Evolutionary conservation across 2,888 invertebrate genomes (phyloP).

Genomic region (Oithona nana): DNA sequence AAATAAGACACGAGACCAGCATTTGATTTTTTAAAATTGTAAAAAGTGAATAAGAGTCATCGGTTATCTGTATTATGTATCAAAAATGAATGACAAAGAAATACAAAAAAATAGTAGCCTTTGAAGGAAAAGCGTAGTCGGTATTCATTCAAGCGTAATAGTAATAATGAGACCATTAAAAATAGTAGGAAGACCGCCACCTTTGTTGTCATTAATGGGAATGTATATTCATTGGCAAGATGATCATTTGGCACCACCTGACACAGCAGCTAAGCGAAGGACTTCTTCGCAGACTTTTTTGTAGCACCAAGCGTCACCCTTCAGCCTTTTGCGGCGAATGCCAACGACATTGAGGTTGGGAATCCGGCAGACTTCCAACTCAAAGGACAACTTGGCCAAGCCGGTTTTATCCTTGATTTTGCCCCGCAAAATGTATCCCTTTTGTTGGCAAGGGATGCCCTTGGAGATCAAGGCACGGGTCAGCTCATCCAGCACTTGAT

Average conservation of each 20-base stretch:
- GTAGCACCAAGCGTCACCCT: constrained; percentile 60
- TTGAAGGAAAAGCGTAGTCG: no score
- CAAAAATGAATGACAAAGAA: no score
- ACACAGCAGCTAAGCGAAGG: constrained; percentile 32
- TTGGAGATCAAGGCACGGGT: constrained; percentile 40
- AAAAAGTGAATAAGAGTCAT: no score
- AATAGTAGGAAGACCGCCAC: no score
- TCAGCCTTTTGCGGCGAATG: constrained; percentile 48
- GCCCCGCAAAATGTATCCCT: constrained; percentile 42
- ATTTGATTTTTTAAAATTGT: no score
- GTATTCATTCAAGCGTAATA: no score
- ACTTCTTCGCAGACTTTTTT: constrained; percentile 57
- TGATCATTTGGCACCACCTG: background rate
- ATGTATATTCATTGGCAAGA: no score
- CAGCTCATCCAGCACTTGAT: constrained; percentile 41
- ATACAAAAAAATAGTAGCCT: no score
- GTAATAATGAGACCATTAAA: no score
- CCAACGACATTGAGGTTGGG: constrained; percentile 36
- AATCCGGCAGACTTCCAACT: constrained; percentile 41
- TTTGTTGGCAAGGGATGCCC: constrained; percentile 26
- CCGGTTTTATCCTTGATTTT: constrained; percentile 37
- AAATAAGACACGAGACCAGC: no score
- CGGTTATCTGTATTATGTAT: no score
- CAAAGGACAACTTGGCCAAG: constrained; percentile 39
- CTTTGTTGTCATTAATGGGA: no score